phyloP scores from a whole-genome alignment of 2,797 vertebrate species.

The Thamnophis elegans region DNA sequence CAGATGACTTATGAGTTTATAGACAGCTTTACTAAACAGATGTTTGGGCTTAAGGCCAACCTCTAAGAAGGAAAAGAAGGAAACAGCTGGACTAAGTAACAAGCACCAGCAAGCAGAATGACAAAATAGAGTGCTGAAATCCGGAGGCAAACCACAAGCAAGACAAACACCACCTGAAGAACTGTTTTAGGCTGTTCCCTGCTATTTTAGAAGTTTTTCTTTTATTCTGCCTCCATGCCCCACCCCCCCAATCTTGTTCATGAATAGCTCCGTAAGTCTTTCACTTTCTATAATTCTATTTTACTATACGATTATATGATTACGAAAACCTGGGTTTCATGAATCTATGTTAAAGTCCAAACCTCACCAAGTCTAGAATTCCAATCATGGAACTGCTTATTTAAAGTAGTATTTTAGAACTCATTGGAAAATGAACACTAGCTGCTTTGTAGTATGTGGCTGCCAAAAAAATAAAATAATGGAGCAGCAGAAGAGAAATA shows the following conservation, averaged over 20 bases:
- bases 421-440: background rate
- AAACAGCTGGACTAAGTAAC: constrained; percentile 42
- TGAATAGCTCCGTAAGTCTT: background rate
- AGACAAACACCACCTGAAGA: constrained; percentile 11
- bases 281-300: rapidly evolving
- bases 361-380: background rate
- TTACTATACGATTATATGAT: background rate
- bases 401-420: background rate
- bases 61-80: constrained; percentile 28
- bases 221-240: background rate
- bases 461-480: background rate
- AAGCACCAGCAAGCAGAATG: constrained; percentile 32
- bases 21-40: constrained; percentile 33
- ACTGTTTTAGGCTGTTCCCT: constrained; percentile 15
- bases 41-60: constrained; percentile 17
- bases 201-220: constrained; percentile 19
- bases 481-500: background rate
- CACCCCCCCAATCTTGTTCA: background rate
- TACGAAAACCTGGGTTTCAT: background rate
- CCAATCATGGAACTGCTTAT: background rate
- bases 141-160: constrained; percentile 40
- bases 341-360: background rate
- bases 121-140: constrained; percentile 51
- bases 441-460: background rate
- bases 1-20: constrained; percentile 9